A percentile compares a stretch with the other conserved stretches of the same genome.
Conservation (phyloP, 1,140 invertebrate genomes). For the Camponotus pennsylvanicus region DNA sequence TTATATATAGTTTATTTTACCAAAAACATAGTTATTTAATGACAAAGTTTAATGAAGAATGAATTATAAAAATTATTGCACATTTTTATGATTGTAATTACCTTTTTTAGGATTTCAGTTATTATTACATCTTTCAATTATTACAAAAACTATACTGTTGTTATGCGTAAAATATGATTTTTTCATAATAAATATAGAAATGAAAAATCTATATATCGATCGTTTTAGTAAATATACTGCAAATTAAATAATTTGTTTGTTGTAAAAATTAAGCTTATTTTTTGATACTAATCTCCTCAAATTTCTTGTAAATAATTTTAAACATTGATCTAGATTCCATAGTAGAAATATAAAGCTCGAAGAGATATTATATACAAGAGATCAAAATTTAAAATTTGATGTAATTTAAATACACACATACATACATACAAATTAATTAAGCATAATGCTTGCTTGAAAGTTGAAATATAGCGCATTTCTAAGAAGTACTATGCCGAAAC, state of each 20-base stretch:
- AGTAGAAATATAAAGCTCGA: background rate
- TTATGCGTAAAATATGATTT: background rate
- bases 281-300: background rate
- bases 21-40: no score
- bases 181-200: background rate
- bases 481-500: slow-evolving; percentile 35
- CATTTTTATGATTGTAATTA: background rate
- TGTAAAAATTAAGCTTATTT: background rate
- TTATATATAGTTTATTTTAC: background rate
- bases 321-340: background rate
- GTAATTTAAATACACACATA: background rate
- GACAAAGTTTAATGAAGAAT: background rate
- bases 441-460: no score
- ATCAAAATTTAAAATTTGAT: background rate
- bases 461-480: background rate
- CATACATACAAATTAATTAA: slow-evolving; percentile 19
- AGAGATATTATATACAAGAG: background rate
- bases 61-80: background rate
- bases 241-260: background rate
- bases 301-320: slow-evolving; percentile 1
- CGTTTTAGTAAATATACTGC: background rate
- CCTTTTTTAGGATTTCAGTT: slow-evolving; percentile 8
- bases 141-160: background rate
- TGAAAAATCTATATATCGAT: background rate
- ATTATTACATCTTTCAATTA: background rate